Conservation (phyloP, 2,797 vertebrate genomes). For the Bradypodion pumilum region DNA sequence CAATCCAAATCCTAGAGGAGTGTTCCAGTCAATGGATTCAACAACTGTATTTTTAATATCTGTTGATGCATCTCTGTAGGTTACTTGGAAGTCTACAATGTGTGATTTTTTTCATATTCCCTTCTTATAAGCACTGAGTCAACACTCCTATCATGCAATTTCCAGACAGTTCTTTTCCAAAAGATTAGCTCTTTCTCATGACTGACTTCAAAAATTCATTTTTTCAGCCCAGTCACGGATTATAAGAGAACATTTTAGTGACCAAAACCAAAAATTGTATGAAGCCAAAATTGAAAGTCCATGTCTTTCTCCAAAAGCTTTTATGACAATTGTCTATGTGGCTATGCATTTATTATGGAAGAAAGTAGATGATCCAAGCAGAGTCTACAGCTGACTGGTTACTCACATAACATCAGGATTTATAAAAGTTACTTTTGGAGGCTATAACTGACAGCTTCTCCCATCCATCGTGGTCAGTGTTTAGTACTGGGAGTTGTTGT, state of each 20-base stretch:
- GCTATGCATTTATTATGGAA: slow-evolving; percentile 56
- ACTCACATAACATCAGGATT: slow-evolving; percentile 41
- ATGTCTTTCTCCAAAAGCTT: slow-evolving; percentile 37
- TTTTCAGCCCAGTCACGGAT: not conserved
- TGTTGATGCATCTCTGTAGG: not conserved
- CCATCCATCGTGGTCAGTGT: too few species aligned
- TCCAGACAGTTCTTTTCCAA: not conserved
- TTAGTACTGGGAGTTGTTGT: too few species aligned
- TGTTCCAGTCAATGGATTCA: not conserved
- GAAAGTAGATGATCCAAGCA: slow-evolving; percentile 57
- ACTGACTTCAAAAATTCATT: not conserved
- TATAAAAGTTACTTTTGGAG: too few species aligned
- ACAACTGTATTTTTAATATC: not conserved
- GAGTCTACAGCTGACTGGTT: slow-evolving; percentile 46
- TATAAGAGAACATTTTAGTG: not conserved
- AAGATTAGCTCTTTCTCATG: not conserved
- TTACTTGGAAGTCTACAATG: not conserved
- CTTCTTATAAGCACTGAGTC: not conserved
- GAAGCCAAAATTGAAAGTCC: not conserved
- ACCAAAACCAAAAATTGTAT: not conserved
- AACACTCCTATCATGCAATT: not conserved
- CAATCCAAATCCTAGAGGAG: too few species aligned
- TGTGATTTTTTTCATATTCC: not conserved
- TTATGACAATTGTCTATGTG: slow-evolving; percentile 49
- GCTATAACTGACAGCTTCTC: too few species aligned